Conservation (phyloP, 37 sponge, comb jelly and placozoan genomes). For the Axinella damicornis region DNA sequence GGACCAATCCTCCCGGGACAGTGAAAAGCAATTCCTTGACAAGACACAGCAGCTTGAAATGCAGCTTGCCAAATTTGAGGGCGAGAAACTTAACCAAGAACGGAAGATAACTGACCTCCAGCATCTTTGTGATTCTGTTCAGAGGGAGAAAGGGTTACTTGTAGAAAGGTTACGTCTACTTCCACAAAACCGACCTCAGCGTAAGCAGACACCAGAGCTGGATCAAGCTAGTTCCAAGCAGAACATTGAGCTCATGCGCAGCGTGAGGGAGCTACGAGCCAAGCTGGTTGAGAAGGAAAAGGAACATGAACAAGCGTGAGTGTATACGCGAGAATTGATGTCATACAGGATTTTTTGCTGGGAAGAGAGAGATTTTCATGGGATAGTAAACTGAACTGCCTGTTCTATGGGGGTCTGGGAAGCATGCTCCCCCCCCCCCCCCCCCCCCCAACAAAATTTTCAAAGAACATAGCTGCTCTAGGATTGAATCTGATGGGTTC, state of each 20-base stretch:
- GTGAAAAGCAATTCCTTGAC: conserved; percentile 7
- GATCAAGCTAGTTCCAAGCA: conserved; percentile 36
- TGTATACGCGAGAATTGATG: background rate
- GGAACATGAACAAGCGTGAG: conserved; percentile 29
- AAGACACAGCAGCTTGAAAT: conserved; percentile 11
- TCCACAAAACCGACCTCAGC: conserved; percentile 8
- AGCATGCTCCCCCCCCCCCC: too few species aligned
- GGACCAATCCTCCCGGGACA: background rate
- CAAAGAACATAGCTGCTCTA: too few species aligned
- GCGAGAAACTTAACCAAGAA: conserved; percentile 9
- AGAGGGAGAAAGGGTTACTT: conserved; percentile 30
- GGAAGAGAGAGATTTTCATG: too few species aligned
- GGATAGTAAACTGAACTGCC: too few species aligned
- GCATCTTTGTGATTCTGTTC: background rate
- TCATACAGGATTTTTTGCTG: background rate
- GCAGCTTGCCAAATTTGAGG: background rate
- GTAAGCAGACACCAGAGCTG: conserved; percentile 39
- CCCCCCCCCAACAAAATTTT: too few species aligned
- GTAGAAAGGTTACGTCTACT: conserved; percentile 1
- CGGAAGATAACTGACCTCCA: conserved; percentile 3
- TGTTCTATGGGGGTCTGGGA: too few species aligned
- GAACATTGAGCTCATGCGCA: conserved; percentile 31
- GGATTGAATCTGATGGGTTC: too few species aligned
- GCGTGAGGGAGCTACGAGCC: conserved; percentile 20
- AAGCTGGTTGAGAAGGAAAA: conserved; percentile 31